Evolutionary conservation across 1,140 invertebrate genomes (phyloP), one percentile per base, ranked within the genome.

Genomic region (Drosophila rufa): DNA sequence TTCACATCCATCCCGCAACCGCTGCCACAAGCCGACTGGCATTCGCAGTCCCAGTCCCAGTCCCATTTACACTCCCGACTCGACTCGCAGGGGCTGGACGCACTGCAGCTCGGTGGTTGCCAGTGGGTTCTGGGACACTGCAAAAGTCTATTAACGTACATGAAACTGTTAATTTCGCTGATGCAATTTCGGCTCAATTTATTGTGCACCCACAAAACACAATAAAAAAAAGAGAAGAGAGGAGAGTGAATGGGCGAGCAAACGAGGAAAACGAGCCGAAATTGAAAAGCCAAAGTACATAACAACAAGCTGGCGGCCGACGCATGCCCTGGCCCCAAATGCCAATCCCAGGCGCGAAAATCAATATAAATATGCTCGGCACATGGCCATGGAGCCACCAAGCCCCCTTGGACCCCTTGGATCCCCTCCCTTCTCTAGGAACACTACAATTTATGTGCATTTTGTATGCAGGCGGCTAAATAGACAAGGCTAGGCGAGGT

Each of bases 241-340:
- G 48, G 25, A 47, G 65, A 51, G 57, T 61, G 58, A 82, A 73
- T 67, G 51, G 61, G 57, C 36, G 27, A 55, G 60, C 45, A 66
- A 77, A 60, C 57, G 75, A 64, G 74, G 69, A 55, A 80, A 87
- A 80, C 84, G 84, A 87, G 77, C 77, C 80, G 77, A 87, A 87
- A 87, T 87, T 87, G 83, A 87, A 87, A 87, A 87, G 84, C 84
- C 83, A 87, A 87, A 87, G 80, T 89, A 87, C 83, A 87, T 89
- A 87, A 87, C 83, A 87, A 89, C 83, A 83, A 89, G 83, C 82
- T 86, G 82, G 64, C 71, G 56, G 67, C 60, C 71, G 46, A 48
- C 64, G 47, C 74, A 78, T 48, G 40, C 36, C 62, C 22, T 33
- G 25, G 53, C 81, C 73, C 75, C 74, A 69, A 66, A 53, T 75